Conservation (phyloP, 2,113 vertebrate species). For the Myrmophylax atrothorax region DNA sequence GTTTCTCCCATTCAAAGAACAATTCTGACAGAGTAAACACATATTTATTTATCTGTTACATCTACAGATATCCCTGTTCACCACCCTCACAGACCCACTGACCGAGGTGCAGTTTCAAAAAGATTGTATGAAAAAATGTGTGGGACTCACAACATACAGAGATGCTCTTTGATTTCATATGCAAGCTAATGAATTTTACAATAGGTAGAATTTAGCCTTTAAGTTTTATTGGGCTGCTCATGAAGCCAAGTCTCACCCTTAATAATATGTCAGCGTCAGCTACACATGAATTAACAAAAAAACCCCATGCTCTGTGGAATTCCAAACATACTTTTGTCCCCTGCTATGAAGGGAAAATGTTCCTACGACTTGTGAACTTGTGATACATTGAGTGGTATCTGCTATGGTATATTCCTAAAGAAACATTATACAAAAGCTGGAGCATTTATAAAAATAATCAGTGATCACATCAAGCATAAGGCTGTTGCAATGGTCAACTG, state of each 20-base stretch:
- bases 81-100: background rate
- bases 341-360: background rate
- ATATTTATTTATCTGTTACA: background rate
- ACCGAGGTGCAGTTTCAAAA: background rate
- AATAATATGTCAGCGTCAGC: background rate
- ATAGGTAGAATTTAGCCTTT: constrained; percentile 22
- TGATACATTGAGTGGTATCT: background rate
- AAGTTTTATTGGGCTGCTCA: background rate
- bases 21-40: background rate
- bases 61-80: background rate
- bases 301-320: background rate
- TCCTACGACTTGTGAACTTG: background rate
- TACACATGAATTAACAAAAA: background rate
- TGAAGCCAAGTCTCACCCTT: background rate
- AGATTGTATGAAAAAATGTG: background rate
- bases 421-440: background rate
- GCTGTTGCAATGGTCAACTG: background rate
- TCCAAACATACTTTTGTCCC: background rate
- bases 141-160: background rate
- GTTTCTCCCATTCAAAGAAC: background rate
- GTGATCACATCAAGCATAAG: background rate
- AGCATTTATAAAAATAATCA: background rate
- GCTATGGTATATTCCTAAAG: background rate
- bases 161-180: background rate
- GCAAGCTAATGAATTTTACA: constrained; percentile 8